Conservation (phyloP, 1,140 invertebrate genomes). For the Linepithema humile region DNA sequence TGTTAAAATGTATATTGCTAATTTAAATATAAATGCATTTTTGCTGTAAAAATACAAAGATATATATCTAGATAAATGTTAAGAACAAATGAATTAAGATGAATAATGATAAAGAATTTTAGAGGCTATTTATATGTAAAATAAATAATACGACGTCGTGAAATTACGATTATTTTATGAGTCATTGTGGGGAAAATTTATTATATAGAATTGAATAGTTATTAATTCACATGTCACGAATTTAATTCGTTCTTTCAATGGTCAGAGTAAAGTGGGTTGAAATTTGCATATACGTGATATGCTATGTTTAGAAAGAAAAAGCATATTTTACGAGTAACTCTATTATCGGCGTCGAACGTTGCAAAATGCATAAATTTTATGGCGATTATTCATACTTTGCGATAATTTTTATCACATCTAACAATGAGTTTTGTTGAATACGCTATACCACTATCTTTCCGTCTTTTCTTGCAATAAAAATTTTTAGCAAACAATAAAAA, state of each 20-base stretch:
- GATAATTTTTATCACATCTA: conserved; percentile 15
- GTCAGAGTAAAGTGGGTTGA: conserved; percentile 57
- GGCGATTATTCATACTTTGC: conserved; percentile 23
- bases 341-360: conserved; percentile 31
- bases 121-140: background rate
- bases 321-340: background rate
- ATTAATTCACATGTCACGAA: conserved; percentile 3
- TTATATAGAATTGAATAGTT: conserved; percentile 33
- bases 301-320: conserved; percentile 53
- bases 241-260: conserved; percentile 5
- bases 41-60: background rate
- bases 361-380: conserved; percentile 44
- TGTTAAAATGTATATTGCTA: too few relatives aligned
- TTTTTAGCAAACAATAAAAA: background rate
- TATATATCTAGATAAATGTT: background rate
- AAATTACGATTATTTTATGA: background rate
- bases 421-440: background rate
- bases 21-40: background rate
- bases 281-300: conserved; percentile 67
- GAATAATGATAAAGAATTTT: background rate
- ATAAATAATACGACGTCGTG: background rate
- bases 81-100: background rate
- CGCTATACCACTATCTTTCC: background rate
- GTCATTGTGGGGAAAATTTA: background rate
- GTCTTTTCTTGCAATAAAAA: background rate